A percentile compares a stretch with the other conserved stretches of the same genome.
Evolutionary conservation across 2,888 invertebrate species (phyloP).

Genomic region (Pecten maximus): DNA sequence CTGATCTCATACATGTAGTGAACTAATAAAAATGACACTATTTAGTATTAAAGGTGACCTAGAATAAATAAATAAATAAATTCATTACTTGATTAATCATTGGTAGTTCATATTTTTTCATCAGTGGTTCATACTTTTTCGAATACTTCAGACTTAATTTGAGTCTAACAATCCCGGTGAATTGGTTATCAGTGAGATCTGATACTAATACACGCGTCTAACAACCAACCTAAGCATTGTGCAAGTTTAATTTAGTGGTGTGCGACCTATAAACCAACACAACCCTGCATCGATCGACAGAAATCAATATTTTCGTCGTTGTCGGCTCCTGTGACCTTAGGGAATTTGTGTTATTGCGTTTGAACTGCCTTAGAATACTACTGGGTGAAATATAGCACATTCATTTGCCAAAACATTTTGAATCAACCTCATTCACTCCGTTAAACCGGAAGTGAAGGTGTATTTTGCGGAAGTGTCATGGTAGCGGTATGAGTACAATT

Average conservation of each 20-base stretch:
- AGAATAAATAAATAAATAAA: no score
- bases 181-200: no score
- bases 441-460: slow-evolving; percentile 24
- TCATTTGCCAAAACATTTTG: neutral
- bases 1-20: no score
- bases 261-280: neutral
- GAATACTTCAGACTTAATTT: no score
- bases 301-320: slow-evolving; percentile 21
- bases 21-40: no score
- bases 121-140: no score
- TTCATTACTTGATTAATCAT: no score
- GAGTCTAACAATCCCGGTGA: no score
- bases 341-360: neutral
- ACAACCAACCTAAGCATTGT: neutral
- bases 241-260: neutral
- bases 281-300: neutral
- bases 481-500: slow-evolving; percentile 44
- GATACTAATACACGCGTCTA: neutral
- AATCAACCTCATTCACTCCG: neutral
- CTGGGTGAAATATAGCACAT: neutral
- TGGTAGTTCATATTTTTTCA: no score
- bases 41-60: no score
- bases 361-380: neutral
- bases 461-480: slow-evolving; percentile 47
- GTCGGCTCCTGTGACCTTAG: neutral